Evolutionary conservation across 1,140 invertebrate species (phyloP), one percentile per base, ranked within the genome.

Genomic region (Phthorimaea operculella): DNA sequence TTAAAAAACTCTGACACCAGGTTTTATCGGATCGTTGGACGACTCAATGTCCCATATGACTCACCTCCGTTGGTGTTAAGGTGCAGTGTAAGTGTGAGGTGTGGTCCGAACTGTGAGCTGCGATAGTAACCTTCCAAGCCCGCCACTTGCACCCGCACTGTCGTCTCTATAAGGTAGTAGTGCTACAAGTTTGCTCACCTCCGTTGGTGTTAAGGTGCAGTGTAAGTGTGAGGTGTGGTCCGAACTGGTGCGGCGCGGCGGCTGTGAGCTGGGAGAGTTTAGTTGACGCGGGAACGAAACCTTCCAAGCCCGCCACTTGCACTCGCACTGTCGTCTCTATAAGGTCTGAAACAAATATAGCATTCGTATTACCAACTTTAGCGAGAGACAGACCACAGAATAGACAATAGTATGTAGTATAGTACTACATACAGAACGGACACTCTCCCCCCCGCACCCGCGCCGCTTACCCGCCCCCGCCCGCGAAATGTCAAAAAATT

Each of bases 91-190:
- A 86, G 68, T 18, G 79, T 74, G 21, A 86, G 72, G 52, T 85
- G 80, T 0, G 82, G 75, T 0, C 81, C 83, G 62, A 77, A 81
- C 70, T 9, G 67, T 66, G n/a, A 86, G 70, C 62, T 82, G 74
- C 51, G 74, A 79, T 28, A 86, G 70, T 34, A 79, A 10, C 79
- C 83, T 48, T 84, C 81, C 36, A 86, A 55, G 4, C 83, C 83
- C 6, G 67, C 58, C 33, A 79, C 80, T 66, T 74, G 75, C 51
- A 86, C 77, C 12, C 78, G 76, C 33, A 84, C 72, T 17, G 62
- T 62, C 8, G 69, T 62, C 34, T 73, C 68, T 34, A 66, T 57
- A 11, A 71, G 48, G 33, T 76, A n/a, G n/a, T n/a, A n/a, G n/a
- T n/a, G n/a, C n/a, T n/a, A n/a, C n/a, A n/a, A n/a, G n/a, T n/a